Conservation (phyloP, 2,888 invertebrate genomes). For the Anoncus sp. region DNA sequence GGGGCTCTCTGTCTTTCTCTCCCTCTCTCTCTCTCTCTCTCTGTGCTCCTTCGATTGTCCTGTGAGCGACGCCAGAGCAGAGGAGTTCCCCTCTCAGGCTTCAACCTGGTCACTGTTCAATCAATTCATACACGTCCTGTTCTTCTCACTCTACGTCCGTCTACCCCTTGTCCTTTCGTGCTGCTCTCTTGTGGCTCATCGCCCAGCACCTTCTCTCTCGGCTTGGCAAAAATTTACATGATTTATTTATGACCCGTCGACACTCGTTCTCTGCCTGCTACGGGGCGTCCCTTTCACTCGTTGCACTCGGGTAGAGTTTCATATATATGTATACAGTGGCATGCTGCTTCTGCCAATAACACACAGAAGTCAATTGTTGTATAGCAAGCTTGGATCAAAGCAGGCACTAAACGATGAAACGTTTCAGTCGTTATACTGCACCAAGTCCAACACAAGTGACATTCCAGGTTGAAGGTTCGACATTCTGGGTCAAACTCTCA, state of each 20-base stretch:
- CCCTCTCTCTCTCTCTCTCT: too few relatives aligned
- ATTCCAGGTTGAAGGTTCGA: conserved; percentile 25
- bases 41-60: too few relatives aligned
- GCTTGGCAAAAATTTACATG: conserved; percentile 59
- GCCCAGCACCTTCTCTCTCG: conserved; percentile 45
- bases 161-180: conserved; percentile 21
- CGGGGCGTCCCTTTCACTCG: conserved; percentile 28
- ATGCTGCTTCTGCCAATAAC: conserved; percentile 47
- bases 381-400: too few relatives aligned
- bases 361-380: too few relatives aligned
- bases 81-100: conserved; percentile 7
- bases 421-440: conserved; percentile 24
- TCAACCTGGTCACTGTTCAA: conserved; percentile 37
- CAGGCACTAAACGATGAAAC: too few relatives aligned
- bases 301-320: too few relatives aligned
- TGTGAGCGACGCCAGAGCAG: conserved; percentile 32
- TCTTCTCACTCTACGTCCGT: conserved; percentile 22
- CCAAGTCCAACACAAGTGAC: too few relatives aligned
- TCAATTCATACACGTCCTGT: conserved; percentile 33
- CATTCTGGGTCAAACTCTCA: conserved; percentile 17
- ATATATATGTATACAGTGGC: conserved; percentile 1
- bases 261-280: too few relatives aligned
- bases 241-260: conserved; percentile 67
- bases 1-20: too few relatives aligned
- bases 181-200: too few relatives aligned